Base-by-base conservation (phyloP, 2,797 vertebrate species). In the Nyctalus aviator region DNA sequence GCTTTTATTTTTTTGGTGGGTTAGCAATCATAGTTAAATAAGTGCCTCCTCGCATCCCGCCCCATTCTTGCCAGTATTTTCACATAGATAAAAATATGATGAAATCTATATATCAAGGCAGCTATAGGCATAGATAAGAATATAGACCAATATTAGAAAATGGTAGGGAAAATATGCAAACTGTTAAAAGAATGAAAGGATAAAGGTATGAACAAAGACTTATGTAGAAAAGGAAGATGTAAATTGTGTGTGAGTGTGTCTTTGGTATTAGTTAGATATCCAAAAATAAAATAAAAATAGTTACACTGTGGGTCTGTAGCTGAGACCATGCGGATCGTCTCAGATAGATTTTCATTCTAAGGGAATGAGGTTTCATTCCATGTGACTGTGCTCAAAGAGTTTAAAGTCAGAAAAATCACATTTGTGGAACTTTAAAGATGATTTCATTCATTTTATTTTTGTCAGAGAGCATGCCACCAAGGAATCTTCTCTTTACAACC, bases 361-460 rank as follows among this genome's bases (percentile, higher is more conserved):
- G 37, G 3, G 15, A 46, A 57, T 18, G 18, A 69, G 18, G 18
- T 64, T 90, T 50, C 12, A 35, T 78, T 27, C 48, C 17, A 77
- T 84, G 68, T 76, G 27, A 85, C 86, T 88, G 46, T 35, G 35
- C 57, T 78, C 13, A n/a, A 64, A 48, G 35, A 69, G 15, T 37
- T 73, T 76, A 48, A 25, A 78, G 41, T 50, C 50, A 86, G 7
- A 20, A 68, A 79, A 76, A 44, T 44, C 59, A 6, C 59, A 69
- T 57, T 86, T 84, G 53, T 77, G 23, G 32, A 68, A n/a, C 69
- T 10, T 35, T 83, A n/a, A 23, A 86, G 50, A 78, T 46, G 35
- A 50, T 64, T 95, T 89, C 48, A 48, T 69, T 90, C 27, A 64
- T 73, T 82, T 88, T 82, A 30, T n/a, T 88, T 83, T 83, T 84